Evolutionary conservation across 2,113 vertebrate genomes (phyloP), one percentile per base, ranked within the genome.

Genomic region (Indicator indicator): DNA sequence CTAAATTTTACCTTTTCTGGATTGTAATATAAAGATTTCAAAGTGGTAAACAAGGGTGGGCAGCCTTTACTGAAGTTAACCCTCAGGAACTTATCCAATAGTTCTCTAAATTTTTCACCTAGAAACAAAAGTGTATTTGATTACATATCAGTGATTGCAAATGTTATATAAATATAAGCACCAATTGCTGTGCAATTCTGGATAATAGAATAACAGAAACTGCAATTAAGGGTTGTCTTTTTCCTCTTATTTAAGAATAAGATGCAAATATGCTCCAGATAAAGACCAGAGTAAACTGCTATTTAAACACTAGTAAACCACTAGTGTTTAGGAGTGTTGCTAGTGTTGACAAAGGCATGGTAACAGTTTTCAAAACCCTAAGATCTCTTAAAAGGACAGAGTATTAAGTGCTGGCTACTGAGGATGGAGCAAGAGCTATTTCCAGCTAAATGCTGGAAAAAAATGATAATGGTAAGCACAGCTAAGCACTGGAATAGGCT

Each of bases 81-180:
- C 93, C 98, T 97, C 96, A 98, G 96, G 95, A 98, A 98, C 89
- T 97, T 98, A 97, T 98, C 98, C 97, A 97, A 95, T 94, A 97
- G 94, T 95, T 98, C 97, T 98, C 97, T 98, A 97, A 98, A 98
- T 92, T 97, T 98, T 95, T 97, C 97, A 98, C 98, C 98, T 98
- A 96, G 85, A 97, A 98, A 97, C 84, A 97, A 97, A 97, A 97
- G 92, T 87, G 77, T 93, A 96, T 95, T 97, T 95, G 93, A 92
- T 98, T 97, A 98, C 59, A 94, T 62, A 95, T 92, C 65, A 82
- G 87, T 87, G 86, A 94, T 91, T 90, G 54, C n/a, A 95, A 92
- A 62, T 33, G 79, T 83, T 73, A 91, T 33, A 97, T 86, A 96
- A 92, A 89, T 64, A 90, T 27, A 86, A 12, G 64, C 50, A 88